Evolutionary conservation across 2,797 vertebrate species (phyloP).

Genomic region (Sebastes steindachneri): DNA sequence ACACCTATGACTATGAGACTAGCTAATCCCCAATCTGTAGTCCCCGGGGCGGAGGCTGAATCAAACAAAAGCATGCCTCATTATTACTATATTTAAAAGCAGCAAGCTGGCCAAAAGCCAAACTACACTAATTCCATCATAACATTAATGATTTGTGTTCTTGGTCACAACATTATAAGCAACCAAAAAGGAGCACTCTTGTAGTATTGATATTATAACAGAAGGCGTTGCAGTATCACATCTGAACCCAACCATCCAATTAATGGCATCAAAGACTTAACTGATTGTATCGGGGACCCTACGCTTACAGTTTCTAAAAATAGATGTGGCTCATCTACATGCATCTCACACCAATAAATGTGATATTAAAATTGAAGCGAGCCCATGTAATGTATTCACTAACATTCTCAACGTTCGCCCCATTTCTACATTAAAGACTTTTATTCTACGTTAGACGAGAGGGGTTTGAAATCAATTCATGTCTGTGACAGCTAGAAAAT

Average conservation of each 20-base stretch:
- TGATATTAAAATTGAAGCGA: background rate
- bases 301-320: conserved; percentile 49
- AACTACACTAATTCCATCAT: background rate
- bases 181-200: background rate
- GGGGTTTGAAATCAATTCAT: background rate
- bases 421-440: background rate
- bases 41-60: background rate
- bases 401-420: background rate
- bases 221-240: background rate
- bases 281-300: conserved; percentile 40
- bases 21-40: no score
- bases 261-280: conserved; percentile 51
- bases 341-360: conserved; percentile 10
- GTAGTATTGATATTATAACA: background rate
- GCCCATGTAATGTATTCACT: background rate
- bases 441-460: background rate
- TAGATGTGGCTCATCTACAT: conserved; percentile 29
- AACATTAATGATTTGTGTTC: background rate
- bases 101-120: background rate
- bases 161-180: background rate
- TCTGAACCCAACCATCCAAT: conserved; percentile 32
- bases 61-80: background rate
- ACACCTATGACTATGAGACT: background rate
- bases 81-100: background rate
- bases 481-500: background rate